Percentiles rank a stretch among this genome's conserved stretches.
These are phyloP conservation scores for Cettia cetti DNA, from an alignment of 2,113 vertebrate species.

Conservation along the genomic window DNA sequence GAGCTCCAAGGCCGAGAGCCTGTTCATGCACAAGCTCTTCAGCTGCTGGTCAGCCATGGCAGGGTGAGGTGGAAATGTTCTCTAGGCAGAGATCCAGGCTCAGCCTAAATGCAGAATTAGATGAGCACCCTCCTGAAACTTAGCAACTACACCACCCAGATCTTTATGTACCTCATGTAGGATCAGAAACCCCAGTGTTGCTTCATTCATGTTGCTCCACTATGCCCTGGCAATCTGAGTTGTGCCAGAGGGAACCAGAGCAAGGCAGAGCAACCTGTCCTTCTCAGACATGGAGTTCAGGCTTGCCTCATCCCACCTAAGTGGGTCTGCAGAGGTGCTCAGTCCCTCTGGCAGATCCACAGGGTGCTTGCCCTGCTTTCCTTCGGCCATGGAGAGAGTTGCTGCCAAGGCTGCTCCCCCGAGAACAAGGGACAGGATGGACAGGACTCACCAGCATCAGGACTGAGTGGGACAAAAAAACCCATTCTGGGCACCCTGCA, in stretches of 20 bases:
- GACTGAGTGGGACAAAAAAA: background rate
- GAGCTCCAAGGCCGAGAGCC: background rate
- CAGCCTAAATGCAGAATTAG: background rate
- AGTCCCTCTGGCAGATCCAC: background rate
- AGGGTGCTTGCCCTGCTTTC: background rate
- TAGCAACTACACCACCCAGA: background rate
- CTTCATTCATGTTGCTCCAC: background rate
- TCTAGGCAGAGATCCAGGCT: background rate
- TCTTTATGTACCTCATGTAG: background rate
- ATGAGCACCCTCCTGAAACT: background rate
- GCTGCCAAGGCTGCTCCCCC: background rate
- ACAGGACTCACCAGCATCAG: fast-evolving
- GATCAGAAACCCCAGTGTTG: background rate
- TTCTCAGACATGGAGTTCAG: fast-evolving
- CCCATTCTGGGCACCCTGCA: background rate
- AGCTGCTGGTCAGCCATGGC: background rate
- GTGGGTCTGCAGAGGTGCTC: background rate
- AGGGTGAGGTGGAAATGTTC: background rate
- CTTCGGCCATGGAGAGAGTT: background rate
- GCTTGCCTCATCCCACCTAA: background rate
- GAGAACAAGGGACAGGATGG: background rate
- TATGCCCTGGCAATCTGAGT: background rate
- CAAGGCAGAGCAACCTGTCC: background rate
- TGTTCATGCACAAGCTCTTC: background rate
- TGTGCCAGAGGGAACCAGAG: background rate